These are phyloP conservation scores for Drosophila paracracens DNA, from an alignment of 2,888 invertebrate species.

Conservation along the genomic window DNA sequence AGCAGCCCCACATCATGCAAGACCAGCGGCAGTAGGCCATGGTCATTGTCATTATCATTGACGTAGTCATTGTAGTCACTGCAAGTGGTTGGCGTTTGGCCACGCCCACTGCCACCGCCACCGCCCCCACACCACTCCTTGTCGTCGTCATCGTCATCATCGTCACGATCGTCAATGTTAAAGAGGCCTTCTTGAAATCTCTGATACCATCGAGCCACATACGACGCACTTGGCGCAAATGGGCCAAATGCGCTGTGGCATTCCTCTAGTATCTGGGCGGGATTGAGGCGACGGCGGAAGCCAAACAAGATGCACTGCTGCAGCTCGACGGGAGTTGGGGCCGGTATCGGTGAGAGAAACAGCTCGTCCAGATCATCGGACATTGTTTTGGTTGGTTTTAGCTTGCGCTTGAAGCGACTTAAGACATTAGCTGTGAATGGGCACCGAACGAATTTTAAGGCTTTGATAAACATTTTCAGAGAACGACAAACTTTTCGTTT, in stretches of 20 bases:
- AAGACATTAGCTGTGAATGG: conserved; percentile 72
- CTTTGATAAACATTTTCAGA: conserved; percentile 32
- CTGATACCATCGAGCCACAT: conserved; percentile 72
- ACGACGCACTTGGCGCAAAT: conserved; percentile 69
- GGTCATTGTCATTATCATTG: conserved; percentile 28
- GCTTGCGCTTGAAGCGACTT: conserved; percentile 66
- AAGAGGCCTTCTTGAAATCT: conserved; percentile 70
- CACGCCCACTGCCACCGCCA: conserved; percentile 24
- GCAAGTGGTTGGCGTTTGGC: conserved; percentile 69
- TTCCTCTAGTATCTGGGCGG: conserved; percentile 69
- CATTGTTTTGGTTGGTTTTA: conserved; percentile 49
- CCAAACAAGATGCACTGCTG: conserved; percentile 76
- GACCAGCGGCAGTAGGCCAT: conserved; percentile 58
- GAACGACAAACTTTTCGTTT: conserved; percentile 12
- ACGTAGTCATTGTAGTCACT: conserved; percentile 63
- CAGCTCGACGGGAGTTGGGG: conserved; percentile 65
- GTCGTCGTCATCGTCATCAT: conserved; percentile 49
- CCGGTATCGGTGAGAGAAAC: conserved; percentile 70
- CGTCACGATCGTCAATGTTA: conserved; percentile 55
- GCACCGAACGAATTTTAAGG: conserved; percentile 32
- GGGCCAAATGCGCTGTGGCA: conserved; percentile 71
- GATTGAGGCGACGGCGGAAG: conserved; percentile 70
- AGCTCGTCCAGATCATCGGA: conserved; percentile 74
- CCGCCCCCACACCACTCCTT: conserved; percentile 51
- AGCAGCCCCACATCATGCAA: conserved; percentile 62